These are phyloP conservation scores for Notodonta ziczac DNA, from an alignment of 2,888 invertebrate species.

Conservation along the genomic window DNA sequence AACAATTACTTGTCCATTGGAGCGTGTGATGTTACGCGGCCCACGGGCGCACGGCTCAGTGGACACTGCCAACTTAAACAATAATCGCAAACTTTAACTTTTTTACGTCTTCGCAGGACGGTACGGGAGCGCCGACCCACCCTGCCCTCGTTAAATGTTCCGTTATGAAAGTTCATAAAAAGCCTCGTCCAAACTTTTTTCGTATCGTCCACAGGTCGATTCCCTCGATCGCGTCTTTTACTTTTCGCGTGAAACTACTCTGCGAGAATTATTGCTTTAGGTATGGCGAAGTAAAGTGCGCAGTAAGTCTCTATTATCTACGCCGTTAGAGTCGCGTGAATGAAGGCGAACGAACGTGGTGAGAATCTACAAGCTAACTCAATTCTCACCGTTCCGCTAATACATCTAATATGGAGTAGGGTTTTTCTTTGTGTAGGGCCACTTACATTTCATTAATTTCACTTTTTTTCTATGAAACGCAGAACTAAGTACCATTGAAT, in stretches of 20 bases:
- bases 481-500: no score
- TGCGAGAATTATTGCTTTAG: constrained; percentile 73
- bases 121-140: constrained; percentile 23
- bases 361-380: constrained; percentile 74
- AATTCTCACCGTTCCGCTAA: constrained; percentile 60
- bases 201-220: constrained; percentile 54
- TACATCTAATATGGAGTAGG: constrained; percentile 46
- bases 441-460: constrained; percentile 51
- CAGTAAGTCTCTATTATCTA: constrained; percentile 83
- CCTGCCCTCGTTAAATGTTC: constrained; percentile 47
- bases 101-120: constrained; percentile 39
- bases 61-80: constrained; percentile 40
- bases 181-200: constrained; percentile 49
- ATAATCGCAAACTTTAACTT: constrained; percentile 43
- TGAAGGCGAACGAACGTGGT: constrained; percentile 78
- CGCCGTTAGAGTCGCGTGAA: constrained; percentile 81
- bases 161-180: constrained; percentile 48
- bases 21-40: constrained; percentile 31
- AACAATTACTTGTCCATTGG: constrained; percentile 24
- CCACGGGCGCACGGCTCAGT: constrained; percentile 34
- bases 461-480: background rate
- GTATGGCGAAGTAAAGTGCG: constrained; percentile 78
- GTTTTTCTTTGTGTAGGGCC: constrained; percentile 45
- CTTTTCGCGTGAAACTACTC: constrained; percentile 69
- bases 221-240: constrained; percentile 49